Base-by-base conservation (phyloP, 2,797 vertebrate genomes). In the Paedocypris micromegethes region DNA sequence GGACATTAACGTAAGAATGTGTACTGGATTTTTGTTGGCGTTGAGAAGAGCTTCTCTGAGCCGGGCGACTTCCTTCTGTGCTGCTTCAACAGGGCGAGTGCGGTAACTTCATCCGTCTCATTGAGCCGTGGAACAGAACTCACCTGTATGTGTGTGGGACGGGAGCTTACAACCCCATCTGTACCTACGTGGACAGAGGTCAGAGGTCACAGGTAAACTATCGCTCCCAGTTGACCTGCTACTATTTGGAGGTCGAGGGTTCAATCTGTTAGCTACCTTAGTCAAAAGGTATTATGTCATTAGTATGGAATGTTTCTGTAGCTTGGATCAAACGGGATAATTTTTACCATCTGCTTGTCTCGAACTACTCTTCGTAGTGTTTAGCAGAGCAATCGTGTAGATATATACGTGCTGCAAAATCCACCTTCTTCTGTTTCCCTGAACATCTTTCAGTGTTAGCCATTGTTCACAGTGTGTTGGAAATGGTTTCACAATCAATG, bases 101-200 rank as follows among this genome's bases (percentile, higher is more conserved):
- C 0, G 96, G 94, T 64, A 99, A 99, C 86, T 99, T 99, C 80
- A 94, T 98, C 83, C 93, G 96, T 66, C 90, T 99, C 83, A 98
- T 99, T 77, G 96, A 99, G 84, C 93, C 97, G 5, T 99, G 96
- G 95, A 99, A 99, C 88, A 89, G 96, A 70, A 99, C 97, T 67
- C 97, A 99, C 79, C 90, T 99, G 75, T 98, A 99, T 2, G 93
- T 97, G 74, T 99, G 96, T 1, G 97, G 96, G 70, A 99, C 95
- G 0, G 97, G 97, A 0, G 97, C 97, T 5, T 99, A 98, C 89
- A 98, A 99, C 83, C 97, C 97, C 75, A 87, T 99, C 88, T 99
- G 97, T 83, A 90, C 94, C 78, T 99, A 94, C 0, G 89, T 98
- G 84, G 96, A 98, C 86, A 89, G 95, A 0, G 95, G 96, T 83